Evolutionary conservation across 2,113 vertebrate species (phyloP).

Genomic region (Felis chaus): DNA sequence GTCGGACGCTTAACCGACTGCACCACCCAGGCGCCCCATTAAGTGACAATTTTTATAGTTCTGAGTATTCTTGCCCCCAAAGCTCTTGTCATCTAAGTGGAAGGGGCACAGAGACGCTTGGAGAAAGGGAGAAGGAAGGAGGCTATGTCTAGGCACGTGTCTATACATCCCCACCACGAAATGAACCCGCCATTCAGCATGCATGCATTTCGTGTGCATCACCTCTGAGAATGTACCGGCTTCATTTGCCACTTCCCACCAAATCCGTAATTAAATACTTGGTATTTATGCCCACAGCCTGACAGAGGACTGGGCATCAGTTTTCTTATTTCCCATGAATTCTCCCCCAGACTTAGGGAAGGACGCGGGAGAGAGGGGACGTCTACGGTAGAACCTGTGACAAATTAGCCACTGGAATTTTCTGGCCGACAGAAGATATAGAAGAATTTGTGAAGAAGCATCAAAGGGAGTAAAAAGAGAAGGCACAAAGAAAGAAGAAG

Average conservation of each 20-base stretch:
- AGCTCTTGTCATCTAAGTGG: background rate
- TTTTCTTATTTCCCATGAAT: background rate
- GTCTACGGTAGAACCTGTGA: background rate
- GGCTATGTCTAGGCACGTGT: rapidly evolving
- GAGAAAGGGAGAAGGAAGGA: background rate
- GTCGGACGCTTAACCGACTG: too few species aligned
- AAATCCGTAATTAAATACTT: background rate
- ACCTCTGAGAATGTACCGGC: background rate
- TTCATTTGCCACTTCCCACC: background rate
- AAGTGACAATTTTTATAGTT: background rate
- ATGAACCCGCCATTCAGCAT: rapidly evolving
- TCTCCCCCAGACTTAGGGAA: background rate
- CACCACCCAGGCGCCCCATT: background rate
- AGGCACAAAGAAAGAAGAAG: background rate
- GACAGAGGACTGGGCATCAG: background rate
- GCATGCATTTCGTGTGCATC: background rate
- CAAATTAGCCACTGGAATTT: background rate
- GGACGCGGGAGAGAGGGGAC: background rate
- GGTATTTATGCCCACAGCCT: background rate
- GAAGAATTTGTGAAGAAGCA: background rate
- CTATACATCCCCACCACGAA: background rate
- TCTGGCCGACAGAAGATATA: background rate
- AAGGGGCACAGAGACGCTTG: background rate
- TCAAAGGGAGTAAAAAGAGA: background rate
- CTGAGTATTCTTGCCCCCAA: background rate